Conservation (phyloP, 2,797 vertebrate genomes). For the Melanogrammus aeglefinus region DNA sequence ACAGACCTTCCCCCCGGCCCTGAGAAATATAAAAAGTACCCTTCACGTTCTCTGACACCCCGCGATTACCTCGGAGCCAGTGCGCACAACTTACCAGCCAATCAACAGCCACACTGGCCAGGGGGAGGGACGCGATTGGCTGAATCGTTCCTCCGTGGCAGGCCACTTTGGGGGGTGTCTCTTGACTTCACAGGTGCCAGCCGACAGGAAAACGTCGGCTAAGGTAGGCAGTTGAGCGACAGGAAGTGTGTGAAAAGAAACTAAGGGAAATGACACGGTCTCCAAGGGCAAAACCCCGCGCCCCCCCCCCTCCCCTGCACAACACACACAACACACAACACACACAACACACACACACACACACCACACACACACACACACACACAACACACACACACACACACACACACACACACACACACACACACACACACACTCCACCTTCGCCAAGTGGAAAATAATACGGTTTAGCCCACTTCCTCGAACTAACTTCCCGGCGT, state of each 20-base stretch:
- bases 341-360: too few relatives aligned
- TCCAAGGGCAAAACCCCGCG: too few relatives aligned
- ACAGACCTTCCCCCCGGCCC: too few relatives aligned
- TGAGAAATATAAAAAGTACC: neutral
- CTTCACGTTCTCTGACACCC: conserved; percentile 43
- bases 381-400: too few relatives aligned
- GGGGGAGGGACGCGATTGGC: conserved; percentile 27
- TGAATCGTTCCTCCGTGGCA: conserved; percentile 47
- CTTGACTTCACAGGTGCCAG: conserved; percentile 55
- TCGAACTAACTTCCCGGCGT: too few relatives aligned
- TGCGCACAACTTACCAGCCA: neutral
- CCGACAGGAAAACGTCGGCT: conserved; percentile 19
- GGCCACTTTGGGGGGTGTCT: conserved; percentile 21
- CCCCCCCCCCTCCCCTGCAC: too few relatives aligned
- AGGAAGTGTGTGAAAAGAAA: neutral
- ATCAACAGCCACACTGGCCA: neutral
- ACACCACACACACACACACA: too few relatives aligned
- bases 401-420: too few relatives aligned
- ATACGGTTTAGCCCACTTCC: too few relatives aligned
- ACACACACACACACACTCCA: too few relatives aligned
- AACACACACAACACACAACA: too few relatives aligned
- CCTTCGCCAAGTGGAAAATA: too few relatives aligned
- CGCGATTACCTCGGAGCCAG: neutral
- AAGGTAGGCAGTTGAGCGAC: neutral
- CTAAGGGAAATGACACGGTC: neutral